Conservation (phyloP, 23 tunicate genomes). For the Styela clava region DNA sequence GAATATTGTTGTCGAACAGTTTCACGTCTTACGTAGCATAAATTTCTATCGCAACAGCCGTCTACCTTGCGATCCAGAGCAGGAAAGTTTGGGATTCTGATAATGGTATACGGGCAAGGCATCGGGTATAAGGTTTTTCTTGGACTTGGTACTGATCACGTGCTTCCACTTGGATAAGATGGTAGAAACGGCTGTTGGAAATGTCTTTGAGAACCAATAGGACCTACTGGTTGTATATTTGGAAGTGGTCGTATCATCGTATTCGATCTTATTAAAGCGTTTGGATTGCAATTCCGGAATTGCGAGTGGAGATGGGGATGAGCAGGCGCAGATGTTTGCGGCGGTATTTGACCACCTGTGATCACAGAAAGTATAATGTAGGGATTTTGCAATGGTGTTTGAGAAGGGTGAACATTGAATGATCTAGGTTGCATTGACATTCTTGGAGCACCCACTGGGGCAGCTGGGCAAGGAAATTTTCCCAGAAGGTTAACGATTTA, state of each 20-base stretch:
- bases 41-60: conserved; percentile 29
- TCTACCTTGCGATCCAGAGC: conserved; percentile 18
- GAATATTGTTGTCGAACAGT: conserved; percentile 10
- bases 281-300: conserved; percentile 11
- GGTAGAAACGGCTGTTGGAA: neutral
- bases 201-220: neutral
- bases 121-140: conserved; percentile 10
- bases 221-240: neutral
- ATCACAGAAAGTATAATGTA: neutral
- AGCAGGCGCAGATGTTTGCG: neutral
- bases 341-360: neutral
- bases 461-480: conserved; percentile 18
- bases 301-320: conserved; percentile 11
- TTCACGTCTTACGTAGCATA: conserved; percentile 7
- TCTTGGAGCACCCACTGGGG: neutral
- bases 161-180: conserved; percentile 7
- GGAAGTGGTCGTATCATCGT: neutral
- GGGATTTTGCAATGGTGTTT: conserved; percentile 5
- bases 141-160: neutral
- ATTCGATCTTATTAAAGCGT: neutral
- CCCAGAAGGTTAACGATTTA: neutral
- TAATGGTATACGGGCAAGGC: conserved; percentile 23
- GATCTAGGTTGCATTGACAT: neutral
- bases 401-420: neutral
- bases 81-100: conserved; percentile 32